These are phyloP conservation scores for Sebastes kiyomatsui DNA, from an alignment of 2,797 vertebrate genomes.

Conservation along the genomic window DNA sequence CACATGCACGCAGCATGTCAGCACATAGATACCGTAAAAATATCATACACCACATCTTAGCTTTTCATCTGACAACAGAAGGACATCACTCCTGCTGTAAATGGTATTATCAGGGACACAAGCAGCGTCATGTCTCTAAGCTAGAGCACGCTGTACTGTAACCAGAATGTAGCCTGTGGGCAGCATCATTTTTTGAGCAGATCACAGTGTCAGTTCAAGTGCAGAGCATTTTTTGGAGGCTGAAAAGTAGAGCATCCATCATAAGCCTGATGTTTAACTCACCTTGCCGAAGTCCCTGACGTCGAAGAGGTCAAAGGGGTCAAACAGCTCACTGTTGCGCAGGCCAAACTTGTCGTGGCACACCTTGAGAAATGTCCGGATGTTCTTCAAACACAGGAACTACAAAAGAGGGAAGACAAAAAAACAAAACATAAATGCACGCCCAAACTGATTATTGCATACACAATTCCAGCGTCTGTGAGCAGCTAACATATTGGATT, in stretches of 20 bases:
- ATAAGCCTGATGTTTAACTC: constrained; percentile 58
- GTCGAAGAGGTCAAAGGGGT: constrained; percentile 97
- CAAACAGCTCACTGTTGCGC: constrained; percentile 95
- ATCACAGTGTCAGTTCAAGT: background rate
- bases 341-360: constrained; percentile 96
- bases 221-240: background rate
- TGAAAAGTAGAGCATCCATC: background rate
- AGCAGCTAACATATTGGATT: background rate
- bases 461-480: background rate
- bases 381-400: constrained; percentile 99
- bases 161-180: constrained; percentile 2
- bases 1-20: background rate
- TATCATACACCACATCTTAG: background rate
- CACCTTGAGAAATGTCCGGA: constrained; percentile 95
- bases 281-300: constrained; percentile 99
- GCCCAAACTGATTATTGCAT: background rate
- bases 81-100: background rate
- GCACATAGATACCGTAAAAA: background rate
- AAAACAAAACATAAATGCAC: background rate
- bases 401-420: constrained; percentile 57
- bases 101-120: constrained; percentile 1
- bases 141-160: background rate
- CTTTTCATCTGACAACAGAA: constrained; percentile 15
- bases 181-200: background rate
- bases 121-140: constrained; percentile 19